A percentile compares a stretch with the other conserved stretches of the same genome.
These are phyloP conservation scores for Dryas iulia DNA, from an alignment of 1,140 invertebrate genomes.

Conservation along the genomic window DNA sequence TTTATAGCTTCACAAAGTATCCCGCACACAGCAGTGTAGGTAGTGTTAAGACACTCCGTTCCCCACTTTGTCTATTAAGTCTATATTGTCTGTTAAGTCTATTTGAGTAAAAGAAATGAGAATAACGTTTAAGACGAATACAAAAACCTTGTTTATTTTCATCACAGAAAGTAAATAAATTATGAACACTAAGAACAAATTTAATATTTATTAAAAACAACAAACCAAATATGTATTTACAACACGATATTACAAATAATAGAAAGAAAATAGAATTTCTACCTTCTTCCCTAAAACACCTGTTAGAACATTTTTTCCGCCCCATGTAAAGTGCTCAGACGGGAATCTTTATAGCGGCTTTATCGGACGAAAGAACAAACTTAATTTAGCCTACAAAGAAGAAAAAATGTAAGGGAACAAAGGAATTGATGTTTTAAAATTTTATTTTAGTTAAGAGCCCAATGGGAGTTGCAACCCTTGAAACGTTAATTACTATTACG, in stretches of 20 bases:
- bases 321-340: neutral
- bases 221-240: no score
- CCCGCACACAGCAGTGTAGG: no score
- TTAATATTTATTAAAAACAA: no score
- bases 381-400: conserved; percentile 11
- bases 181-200: no score
- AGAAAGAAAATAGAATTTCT: neutral
- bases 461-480: neutral
- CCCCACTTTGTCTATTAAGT: no score
- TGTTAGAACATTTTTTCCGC: conserved; percentile 1
- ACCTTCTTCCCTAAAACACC: neutral
- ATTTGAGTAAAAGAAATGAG: no score
- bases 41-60: no score
- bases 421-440: conserved; percentile 2
- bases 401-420: conserved; percentile 4
- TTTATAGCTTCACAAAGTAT: no score
- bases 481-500: neutral
- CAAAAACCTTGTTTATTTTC: no score
- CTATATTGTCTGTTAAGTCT: no score
- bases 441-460: neutral
- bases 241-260: neutral
- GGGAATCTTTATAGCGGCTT: neutral
- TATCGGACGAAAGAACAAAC: conserved; percentile 5
- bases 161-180: no score
- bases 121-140: no score